Conservation (phyloP, 1,140 invertebrate species). For the Lepidurus packardi region DNA sequence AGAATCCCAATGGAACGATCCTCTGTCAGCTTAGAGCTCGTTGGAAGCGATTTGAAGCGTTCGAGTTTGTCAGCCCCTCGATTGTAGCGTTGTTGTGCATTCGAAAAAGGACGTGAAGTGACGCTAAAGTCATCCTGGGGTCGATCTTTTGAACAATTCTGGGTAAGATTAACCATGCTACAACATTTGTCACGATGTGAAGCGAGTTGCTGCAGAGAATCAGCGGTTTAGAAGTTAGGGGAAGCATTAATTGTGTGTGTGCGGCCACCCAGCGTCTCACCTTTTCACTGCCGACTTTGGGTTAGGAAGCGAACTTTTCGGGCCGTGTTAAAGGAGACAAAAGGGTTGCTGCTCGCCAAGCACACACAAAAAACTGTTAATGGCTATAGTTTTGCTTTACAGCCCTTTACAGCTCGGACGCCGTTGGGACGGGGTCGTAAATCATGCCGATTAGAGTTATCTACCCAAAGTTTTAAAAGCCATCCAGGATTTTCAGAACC, state of each 20-base stretch:
- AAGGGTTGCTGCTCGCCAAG: not conserved
- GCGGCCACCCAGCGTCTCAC: constrained; percentile 16
- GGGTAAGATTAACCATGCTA: not conserved
- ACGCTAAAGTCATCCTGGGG: no score
- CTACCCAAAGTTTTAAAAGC: not conserved
- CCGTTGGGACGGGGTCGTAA: not conserved
- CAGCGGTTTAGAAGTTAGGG: constrained; percentile 13
- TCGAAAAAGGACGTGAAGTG: no score
- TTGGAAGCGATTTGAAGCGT: no score
- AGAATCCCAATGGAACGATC: no score
- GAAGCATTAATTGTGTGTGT: constrained; percentile 22
- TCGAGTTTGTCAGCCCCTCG: no score
- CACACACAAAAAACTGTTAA: constrained; percentile 13
- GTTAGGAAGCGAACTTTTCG: constrained; percentile 14
- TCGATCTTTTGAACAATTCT: not conserved
- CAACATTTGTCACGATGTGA: not conserved
- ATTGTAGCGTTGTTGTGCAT: no score
- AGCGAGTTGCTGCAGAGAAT: not conserved
- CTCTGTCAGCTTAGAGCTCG: no score
- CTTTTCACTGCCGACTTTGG: constrained; percentile 7
- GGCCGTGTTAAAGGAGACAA: constrained; percentile 18
- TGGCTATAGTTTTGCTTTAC: constrained; percentile 19
- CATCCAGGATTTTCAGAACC: no score
- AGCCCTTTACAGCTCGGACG: constrained; percentile 2
- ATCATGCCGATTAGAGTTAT: constrained; percentile 16